Evolutionary conservation across 2,797 vertebrate species (phyloP), one percentile per base, ranked within the genome.

Genomic region (Melanotaenia nigrans): DNA sequence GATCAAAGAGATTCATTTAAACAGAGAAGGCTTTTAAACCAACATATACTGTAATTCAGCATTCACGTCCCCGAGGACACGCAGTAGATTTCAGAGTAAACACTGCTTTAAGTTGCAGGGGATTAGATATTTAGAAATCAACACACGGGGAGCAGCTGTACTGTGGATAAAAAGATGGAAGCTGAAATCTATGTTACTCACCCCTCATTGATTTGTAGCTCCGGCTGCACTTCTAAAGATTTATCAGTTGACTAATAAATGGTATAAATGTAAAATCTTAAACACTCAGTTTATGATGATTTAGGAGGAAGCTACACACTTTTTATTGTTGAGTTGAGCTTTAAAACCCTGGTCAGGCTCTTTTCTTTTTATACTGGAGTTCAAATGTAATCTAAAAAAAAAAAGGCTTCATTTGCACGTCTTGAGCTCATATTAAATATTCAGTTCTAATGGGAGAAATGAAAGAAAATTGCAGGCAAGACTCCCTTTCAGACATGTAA

Each of bases 1-100:
- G 61, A 87, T 79, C 65, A 77, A 72, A 84, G 61, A 49, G 28
- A 56, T n/a, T 70, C 30, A 32, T 74, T 75, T 68, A 69, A 67
- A 71, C 68, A 55, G 65, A 0, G 45, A 5, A 33, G 0, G 40
- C 13, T 68, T 79, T 73, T 51, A 83, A 79, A 86, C 47, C 47
- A 42, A 62, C 36, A 73, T 18, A 55, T 18, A 40, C 56, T 30
- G 36, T 42, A 25, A 78, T 57, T 70, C 70, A 42, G 38, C 61
- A 28, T 67, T 51, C 60, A 1, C 12, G 33, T 69, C 78, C 65
- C 75, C 0, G 49, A 71, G 76, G 78, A 75, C 45, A 75, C 45
- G 22, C 47, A 5, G 53, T 1, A 8, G 77, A 66, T 30, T 63
- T 81, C 38, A 38, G 58, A 59, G 67, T 56, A 77, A 78, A 81